Conservation (phyloP, 2,113 vertebrate species). For the Ivindomyrus marchei region DNA sequence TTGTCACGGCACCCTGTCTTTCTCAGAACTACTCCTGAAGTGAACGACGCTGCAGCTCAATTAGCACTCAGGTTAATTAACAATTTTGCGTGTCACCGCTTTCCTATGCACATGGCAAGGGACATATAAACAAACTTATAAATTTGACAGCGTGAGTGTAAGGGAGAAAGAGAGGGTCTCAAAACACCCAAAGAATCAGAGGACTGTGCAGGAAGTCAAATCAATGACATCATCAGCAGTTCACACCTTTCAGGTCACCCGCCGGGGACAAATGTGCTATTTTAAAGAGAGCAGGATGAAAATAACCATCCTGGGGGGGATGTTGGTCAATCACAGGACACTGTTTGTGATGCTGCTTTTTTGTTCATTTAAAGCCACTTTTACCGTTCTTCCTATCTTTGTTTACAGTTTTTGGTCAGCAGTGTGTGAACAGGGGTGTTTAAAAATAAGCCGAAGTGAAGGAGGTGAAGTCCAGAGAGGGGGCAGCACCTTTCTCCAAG, state of each 20-base stretch:
- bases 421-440: background rate
- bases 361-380: background rate
- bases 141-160: background rate
- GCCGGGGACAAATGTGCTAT: background rate
- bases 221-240: background rate
- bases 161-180: background rate
- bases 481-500: background rate
- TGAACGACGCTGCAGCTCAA: background rate
- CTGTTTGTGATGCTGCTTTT: background rate
- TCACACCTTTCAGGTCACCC: background rate
- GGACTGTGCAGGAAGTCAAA: background rate
- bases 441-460: background rate
- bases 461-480: background rate
- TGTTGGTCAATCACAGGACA: background rate
- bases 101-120: background rate
- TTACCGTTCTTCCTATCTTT: background rate
- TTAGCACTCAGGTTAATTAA: background rate
- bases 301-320: background rate
- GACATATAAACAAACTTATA: background rate
- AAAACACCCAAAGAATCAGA: background rate
- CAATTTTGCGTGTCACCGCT: background rate
- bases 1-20: background rate
- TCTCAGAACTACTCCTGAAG: background rate
- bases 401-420: background rate
- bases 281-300: background rate